Evolutionary conservation across 1,140 invertebrate species (phyloP).

Genomic region (Ptiloglossa arizonensis): DNA sequence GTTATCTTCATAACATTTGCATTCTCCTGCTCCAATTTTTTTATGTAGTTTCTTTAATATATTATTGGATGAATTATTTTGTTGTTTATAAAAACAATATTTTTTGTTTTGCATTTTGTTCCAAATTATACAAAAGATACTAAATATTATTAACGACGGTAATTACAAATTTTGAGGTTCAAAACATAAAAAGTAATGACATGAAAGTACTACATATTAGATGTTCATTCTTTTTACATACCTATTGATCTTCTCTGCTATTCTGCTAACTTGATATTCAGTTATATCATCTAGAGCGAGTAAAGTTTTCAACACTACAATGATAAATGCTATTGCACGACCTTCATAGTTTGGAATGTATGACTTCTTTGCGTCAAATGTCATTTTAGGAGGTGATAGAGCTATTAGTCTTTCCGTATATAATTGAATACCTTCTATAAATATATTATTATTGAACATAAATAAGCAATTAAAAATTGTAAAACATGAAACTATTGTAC

Average conservation of each 20-base stretch:
- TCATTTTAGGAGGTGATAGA: constrained; percentile 76
- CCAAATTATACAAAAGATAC: constrained; percentile 16
- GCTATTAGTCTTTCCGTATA: constrained; percentile 78
- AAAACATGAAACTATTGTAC: constrained; percentile 12
- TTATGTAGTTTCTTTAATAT: background rate
- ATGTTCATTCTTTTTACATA: constrained; percentile 60
- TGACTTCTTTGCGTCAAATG: constrained; percentile 53
- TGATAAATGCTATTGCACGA: constrained; percentile 84
- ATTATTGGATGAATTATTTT: background rate
- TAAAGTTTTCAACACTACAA: constrained; percentile 85
- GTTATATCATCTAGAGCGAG: constrained; percentile 85
- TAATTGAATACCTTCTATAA: constrained; percentile 73
- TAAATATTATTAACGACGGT: background rate
- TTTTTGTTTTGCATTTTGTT: constrained; percentile 11
- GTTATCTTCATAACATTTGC: constrained; percentile 33
- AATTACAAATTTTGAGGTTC: constrained; percentile 43
- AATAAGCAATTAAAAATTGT: background rate
- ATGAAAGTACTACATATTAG: background rate
- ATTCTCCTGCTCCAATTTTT: constrained; percentile 1
- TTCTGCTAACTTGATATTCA: constrained; percentile 83
- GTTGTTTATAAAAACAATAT: background rate
- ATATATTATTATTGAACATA: constrained; percentile 13
- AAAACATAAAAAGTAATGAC: constrained; percentile 27
- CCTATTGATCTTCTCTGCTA: constrained; percentile 81
- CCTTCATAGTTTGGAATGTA: constrained; percentile 84